These are phyloP conservation scores for Chrosomus eos DNA, from an alignment of 2,797 vertebrate species.

Conservation along the genomic window DNA sequence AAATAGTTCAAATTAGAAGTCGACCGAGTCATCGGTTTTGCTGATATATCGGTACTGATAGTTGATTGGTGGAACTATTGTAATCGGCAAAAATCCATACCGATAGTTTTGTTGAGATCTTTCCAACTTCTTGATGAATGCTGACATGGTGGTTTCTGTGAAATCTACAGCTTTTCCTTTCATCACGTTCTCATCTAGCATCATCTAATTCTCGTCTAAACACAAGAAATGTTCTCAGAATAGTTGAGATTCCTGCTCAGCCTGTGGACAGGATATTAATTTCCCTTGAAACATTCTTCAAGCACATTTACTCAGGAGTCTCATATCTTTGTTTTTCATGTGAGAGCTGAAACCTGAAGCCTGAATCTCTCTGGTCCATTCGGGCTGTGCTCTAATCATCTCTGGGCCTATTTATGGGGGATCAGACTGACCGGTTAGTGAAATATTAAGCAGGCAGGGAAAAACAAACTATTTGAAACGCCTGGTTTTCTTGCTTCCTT, in stretches of 20 bases:
- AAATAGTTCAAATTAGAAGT: neutral
- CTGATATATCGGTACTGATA: too few species aligned
- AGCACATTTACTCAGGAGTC: slow-evolving; percentile 22
- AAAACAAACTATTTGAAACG: slow-evolving; percentile 39
- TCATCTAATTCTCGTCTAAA: slow-evolving; percentile 25
- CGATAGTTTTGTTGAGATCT: neutral
- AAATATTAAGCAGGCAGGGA: slow-evolving; percentile 54
- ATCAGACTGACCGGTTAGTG: slow-evolving; percentile 24
- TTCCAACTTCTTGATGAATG: neutral
- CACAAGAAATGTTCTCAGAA: slow-evolving; percentile 3
- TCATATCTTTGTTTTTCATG: slow-evolving; percentile 29
- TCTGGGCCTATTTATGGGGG: neutral
- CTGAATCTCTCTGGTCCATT: neutral
- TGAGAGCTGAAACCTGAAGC: slow-evolving; percentile 21
- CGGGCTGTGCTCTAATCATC: slow-evolving; percentile 14
- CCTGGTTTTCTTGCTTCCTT: slow-evolving; percentile 49
- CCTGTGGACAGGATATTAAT: slow-evolving; percentile 44
- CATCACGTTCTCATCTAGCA: neutral
- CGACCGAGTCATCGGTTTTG: too few species aligned
- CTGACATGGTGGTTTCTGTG: neutral
- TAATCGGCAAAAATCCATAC: too few species aligned
- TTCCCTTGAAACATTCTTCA: neutral
- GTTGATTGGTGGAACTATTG: too few species aligned
- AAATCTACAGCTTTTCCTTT: neutral
- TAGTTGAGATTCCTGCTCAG: slow-evolving; percentile 35